Conservation (phyloP, 2,888 invertebrate species). For the Odontomyia ornata region DNA sequence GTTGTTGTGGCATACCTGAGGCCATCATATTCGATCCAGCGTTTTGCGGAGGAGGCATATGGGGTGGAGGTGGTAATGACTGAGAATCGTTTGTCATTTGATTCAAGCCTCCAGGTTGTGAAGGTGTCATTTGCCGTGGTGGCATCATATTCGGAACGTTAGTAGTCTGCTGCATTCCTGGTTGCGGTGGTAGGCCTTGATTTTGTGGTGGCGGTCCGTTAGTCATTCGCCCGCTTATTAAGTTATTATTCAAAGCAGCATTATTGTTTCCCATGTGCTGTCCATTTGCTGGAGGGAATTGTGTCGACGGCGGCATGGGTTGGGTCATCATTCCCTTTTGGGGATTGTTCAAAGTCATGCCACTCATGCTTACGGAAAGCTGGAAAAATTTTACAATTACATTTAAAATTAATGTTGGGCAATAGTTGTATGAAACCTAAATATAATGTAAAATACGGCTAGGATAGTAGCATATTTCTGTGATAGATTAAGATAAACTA, state of each 20-base stretch:
- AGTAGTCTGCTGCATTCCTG: conserved; percentile 37
- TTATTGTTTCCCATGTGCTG: conserved; percentile 42
- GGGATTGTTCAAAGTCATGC: conserved; percentile 12
- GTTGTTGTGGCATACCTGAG: conserved; percentile 2
- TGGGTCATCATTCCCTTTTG: background rate
- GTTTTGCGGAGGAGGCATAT: conserved; percentile 14
- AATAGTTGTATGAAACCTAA: too few relatives aligned
- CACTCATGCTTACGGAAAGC: conserved; percentile 31
- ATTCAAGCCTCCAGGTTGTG: conserved; percentile 1
- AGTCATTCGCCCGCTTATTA: conserved; percentile 29
- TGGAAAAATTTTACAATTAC: background rate
- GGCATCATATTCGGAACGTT: conserved; percentile 51
- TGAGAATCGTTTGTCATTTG: conserved; percentile 46
- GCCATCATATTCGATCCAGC: conserved; percentile 4
- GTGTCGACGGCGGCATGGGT: conserved; percentile 20
- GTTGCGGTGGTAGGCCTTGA: conserved; percentile 37
- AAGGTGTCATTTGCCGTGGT: conserved; percentile 51
- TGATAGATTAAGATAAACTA: too few relatives aligned
- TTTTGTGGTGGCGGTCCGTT: conserved; percentile 47
- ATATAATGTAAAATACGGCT: too few relatives aligned
- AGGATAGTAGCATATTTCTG: too few relatives aligned
- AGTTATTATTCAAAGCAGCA: conserved; percentile 35
- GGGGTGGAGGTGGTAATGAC: conserved; percentile 53
- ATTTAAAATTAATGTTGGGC: too few relatives aligned
- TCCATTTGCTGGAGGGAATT: conserved; percentile 9